phyloP scores from a whole-genome alignment of 2,888 invertebrate species.

The Cephus rjabovi region DNA sequence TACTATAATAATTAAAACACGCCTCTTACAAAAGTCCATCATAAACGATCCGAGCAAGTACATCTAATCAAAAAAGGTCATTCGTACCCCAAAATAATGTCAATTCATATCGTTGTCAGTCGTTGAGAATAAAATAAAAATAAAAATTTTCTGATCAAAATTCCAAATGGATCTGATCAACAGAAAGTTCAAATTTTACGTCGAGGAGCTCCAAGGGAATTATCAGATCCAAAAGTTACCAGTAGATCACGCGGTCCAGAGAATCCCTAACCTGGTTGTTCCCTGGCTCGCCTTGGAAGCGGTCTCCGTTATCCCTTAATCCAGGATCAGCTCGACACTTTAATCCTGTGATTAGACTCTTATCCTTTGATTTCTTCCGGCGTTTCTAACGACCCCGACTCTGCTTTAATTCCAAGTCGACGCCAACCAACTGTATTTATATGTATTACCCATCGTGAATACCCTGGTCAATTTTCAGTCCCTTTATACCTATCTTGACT shows the following conservation, averaged over 20 bases:
- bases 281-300: slow-evolving; percentile 1
- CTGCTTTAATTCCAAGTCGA: neutral
- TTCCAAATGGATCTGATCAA: neutral
- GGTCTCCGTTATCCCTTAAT: slow-evolving; percentile 45
- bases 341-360: slow-evolving; percentile 42
- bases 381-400: neutral
- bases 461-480: neutral
- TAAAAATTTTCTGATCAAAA: neutral
- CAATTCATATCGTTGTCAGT: neutral
- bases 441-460: neutral
- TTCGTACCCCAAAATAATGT: neutral
- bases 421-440: neutral
- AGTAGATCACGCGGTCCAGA: slow-evolving; percentile 34
- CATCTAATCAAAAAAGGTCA: neutral
- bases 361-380: slow-evolving; percentile 40
- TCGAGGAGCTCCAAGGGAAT: slow-evolving; percentile 16
- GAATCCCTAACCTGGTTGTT: slow-evolving; percentile 29
- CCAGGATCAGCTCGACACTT: slow-evolving; percentile 40
- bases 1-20: no score
- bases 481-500: neutral
- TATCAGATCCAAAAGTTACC: slow-evolving; percentile 43
- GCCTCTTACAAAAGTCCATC: no score
- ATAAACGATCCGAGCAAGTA: neutral
- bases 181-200: neutral
- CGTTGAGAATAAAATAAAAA: neutral